phyloP scores from a whole-genome alignment of 2,797 vertebrate species.

The Macrochelys suwanniensis region DNA sequence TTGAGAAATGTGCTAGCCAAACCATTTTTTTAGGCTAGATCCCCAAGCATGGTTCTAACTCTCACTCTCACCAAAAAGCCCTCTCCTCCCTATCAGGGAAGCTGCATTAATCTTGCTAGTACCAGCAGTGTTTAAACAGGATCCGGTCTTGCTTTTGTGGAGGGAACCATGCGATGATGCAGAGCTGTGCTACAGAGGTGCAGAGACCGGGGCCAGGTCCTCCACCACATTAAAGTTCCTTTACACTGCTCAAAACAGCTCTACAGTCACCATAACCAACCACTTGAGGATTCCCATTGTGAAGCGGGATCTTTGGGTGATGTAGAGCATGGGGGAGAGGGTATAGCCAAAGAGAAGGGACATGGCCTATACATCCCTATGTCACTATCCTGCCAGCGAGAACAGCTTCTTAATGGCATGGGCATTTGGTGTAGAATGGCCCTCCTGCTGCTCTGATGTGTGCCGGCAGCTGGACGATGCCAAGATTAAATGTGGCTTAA shows the following conservation, averaged over 20 bases:
- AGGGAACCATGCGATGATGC: accelerated
- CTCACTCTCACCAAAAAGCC: not conserved
- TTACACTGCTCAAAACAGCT: not conserved
- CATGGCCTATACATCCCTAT: not conserved
- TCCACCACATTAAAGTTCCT: not conserved
- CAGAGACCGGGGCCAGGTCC: not conserved
- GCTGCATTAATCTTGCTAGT: not conserved
- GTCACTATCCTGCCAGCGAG: too few relatives aligned
- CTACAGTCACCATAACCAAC: not conserved
- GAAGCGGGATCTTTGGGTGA: not conserved
- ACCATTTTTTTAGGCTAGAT: too few relatives aligned
- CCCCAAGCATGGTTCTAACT: not conserved
- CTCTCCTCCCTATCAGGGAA: not conserved
- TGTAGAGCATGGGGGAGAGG: too few relatives aligned
- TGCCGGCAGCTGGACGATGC: not conserved
- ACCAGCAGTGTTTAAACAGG: not conserved
- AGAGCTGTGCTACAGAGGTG: not conserved
- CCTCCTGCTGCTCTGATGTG: not conserved
- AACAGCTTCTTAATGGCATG: not conserved
- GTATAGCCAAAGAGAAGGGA: not conserved
- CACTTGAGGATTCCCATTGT: not conserved
- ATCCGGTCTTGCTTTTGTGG: not conserved
- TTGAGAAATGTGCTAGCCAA: not conserved
- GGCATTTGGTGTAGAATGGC: not conserved
- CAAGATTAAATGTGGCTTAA: not conserved